Base-by-base conservation (phyloP, 2,797 vertebrate species). In the Tapera naevia region DNA sequence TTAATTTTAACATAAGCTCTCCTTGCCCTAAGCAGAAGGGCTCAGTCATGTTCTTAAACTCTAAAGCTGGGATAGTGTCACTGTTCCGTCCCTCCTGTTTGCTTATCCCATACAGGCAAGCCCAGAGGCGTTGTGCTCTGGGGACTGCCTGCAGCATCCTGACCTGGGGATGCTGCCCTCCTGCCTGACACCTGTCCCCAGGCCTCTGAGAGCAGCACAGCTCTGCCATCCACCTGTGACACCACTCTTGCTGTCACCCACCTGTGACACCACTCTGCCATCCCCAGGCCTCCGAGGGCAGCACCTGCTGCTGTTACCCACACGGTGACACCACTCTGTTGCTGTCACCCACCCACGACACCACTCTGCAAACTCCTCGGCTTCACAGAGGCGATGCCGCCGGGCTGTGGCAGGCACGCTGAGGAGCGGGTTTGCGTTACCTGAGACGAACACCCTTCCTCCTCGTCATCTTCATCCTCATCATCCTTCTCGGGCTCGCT, bases 151-250 rank as follows among this genome's bases (percentile, higher is more conserved):
- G 22, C 9, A 56, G 27, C 54, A 78, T 2, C 35, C 30, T 6
- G 54, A 24, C 7, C 0, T 5, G 56, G 23, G 60, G 39, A 17
- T 25, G 30, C 10, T 11, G 8, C 16, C 25, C n/a, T n/a, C 19
- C 12, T 0, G 1, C 11, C 15, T 5, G 1, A 7, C 14, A 13
- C 12, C 1, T 7, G 61, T 28, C 16, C 15, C 32, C 1, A 19
- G 37, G 32, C 3, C 11, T 17, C 43, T 11, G 43, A 43, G 43
- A 43, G 43, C 43, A 13, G 43, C 43, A 13, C 43, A 43, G 43
- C 43, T 17, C 43, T 12, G 13, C 43, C 43, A 43, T 43, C 16
- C 17, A 43, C n/a, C 27, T 21, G 35, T 4, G 13, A 15, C 33
- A 28, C 7, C 13, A 1, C 33, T 24, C 8, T 32, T 43, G 43